phyloP scores from a whole-genome alignment of 2,113 vertebrate genomes.

The Grammomys dolichurus region DNA sequence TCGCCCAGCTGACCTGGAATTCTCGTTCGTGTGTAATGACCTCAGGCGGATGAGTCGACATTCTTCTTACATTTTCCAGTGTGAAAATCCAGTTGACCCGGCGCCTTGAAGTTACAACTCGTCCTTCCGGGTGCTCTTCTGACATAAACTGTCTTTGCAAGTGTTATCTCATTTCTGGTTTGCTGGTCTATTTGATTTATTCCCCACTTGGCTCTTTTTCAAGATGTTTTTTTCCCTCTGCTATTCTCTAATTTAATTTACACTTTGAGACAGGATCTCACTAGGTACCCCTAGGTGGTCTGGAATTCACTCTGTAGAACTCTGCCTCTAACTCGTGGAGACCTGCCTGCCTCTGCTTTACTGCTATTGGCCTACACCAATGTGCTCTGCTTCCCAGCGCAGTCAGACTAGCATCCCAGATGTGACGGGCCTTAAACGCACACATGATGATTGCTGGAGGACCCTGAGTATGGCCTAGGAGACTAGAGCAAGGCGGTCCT shows the following conservation, averaged over 20 bases:
- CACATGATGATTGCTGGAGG: fast-evolving
- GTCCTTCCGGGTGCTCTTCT: background rate
- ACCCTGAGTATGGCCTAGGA: background rate
- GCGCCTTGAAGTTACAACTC: no score
- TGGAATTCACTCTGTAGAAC: background rate
- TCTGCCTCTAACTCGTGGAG: background rate
- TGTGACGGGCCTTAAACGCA: background rate
- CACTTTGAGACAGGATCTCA: background rate
- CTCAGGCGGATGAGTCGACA: no score
- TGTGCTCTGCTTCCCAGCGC: background rate
- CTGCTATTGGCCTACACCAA: background rate
- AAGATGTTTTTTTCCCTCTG: background rate
- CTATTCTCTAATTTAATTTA: background rate
- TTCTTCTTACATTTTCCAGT: background rate
- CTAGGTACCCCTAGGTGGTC: background rate
- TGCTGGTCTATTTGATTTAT: background rate
- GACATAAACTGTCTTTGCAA: background rate
- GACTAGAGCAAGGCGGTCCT: fast-evolving
- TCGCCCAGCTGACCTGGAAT: background rate
- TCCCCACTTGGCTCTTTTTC: background rate
- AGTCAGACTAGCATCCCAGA: background rate
- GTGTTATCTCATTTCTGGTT: background rate
- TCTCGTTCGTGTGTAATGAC: background rate
- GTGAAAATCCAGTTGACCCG: background rate
- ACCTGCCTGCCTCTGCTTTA: background rate